A percentile compares a stretch with the other conserved stretches of the same genome.
Conservation (phyloP, 2,113 vertebrate genomes). For the Heteronetta atricapilla region DNA sequence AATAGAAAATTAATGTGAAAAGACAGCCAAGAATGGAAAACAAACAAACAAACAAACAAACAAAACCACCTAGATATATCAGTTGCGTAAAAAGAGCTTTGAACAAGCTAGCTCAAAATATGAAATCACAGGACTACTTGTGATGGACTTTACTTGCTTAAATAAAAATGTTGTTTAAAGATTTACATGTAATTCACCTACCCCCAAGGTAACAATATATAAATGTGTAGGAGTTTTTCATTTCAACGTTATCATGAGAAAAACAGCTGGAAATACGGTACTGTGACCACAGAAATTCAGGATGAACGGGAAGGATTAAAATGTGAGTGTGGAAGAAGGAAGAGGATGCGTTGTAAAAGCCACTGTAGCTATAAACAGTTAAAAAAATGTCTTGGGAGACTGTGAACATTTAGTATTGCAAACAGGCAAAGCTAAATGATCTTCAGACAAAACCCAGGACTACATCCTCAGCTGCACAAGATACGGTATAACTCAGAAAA, state of each 20-base stretch:
- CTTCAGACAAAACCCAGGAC: not conserved
- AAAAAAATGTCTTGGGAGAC: not conserved
- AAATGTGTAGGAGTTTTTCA: not conserved
- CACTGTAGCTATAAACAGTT: not conserved
- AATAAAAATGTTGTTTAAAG: not conserved
- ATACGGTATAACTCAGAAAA: not conserved
- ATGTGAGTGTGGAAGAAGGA: not conserved
- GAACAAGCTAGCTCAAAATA: not conserved
- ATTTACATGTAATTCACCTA: not conserved
- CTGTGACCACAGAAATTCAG: not conserved
- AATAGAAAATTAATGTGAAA: not conserved
- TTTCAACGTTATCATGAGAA: not conserved
- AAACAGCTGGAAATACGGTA: not conserved
- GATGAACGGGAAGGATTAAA: not conserved
- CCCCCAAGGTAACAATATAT: not conserved
- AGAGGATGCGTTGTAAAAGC: not conserved
- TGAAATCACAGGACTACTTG: not conserved
- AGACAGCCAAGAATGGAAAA: not conserved
- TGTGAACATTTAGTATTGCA: not conserved
- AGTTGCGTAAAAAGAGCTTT: not conserved
- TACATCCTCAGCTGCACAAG: not conserved
- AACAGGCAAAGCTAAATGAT: not conserved
- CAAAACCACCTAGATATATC: not conserved
- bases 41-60: too few relatives aligned
- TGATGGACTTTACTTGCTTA: not conserved